Conservation (phyloP, 2,888 invertebrate genomes). For the Uloborus plumipes region DNA sequence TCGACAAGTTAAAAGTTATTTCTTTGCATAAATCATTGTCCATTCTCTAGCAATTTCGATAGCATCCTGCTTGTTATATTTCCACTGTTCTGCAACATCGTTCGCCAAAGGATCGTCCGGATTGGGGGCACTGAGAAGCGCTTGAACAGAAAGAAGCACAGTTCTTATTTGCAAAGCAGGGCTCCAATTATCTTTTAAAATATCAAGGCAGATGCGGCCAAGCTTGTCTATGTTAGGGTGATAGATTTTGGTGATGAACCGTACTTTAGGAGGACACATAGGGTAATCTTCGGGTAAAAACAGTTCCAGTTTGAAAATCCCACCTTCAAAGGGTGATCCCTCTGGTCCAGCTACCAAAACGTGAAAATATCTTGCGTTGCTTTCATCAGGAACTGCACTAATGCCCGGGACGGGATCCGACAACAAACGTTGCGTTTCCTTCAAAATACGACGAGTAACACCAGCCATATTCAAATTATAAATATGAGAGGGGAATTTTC, state of each 20-base stretch:
- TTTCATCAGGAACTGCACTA: slow-evolving; percentile 95
- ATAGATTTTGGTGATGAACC: slow-evolving; percentile 99
- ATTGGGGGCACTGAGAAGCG: slow-evolving; percentile 97
- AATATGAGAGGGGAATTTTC: too few species aligned
- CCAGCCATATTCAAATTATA: slow-evolving; percentile 34
- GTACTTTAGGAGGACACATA: slow-evolving; percentile 99
- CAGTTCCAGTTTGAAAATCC: slow-evolving; percentile 97
- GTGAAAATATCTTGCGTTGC: slow-evolving; percentile 98
- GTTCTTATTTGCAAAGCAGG: slow-evolving; percentile 99
- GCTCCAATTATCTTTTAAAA: slow-evolving; percentile 96
- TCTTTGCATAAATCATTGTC: slow-evolving; percentile 90
- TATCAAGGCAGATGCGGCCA: slow-evolving; percentile 76
- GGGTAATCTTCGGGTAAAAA: slow-evolving; percentile 99
- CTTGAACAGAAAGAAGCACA: slow-evolving; percentile 97
- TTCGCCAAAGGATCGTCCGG: slow-evolving; percentile 99
- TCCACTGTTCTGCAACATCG: slow-evolving; percentile 99
- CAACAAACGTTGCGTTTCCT: slow-evolving; percentile 98
- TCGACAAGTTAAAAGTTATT: slow-evolving; percentile 4
- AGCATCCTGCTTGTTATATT: slow-evolving; percentile 97
- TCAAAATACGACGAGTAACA: slow-evolving; percentile 59
- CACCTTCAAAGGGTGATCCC: slow-evolving; percentile 96
- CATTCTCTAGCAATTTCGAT: slow-evolving; percentile 92
- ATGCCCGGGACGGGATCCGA: slow-evolving; percentile 99
- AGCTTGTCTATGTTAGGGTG: slow-evolving; percentile 99
- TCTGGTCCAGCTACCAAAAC: slow-evolving; percentile 83